Evolutionary conservation across 2,888 invertebrate genomes (phyloP).

Genomic region (Synergus umbraculus): DNA sequence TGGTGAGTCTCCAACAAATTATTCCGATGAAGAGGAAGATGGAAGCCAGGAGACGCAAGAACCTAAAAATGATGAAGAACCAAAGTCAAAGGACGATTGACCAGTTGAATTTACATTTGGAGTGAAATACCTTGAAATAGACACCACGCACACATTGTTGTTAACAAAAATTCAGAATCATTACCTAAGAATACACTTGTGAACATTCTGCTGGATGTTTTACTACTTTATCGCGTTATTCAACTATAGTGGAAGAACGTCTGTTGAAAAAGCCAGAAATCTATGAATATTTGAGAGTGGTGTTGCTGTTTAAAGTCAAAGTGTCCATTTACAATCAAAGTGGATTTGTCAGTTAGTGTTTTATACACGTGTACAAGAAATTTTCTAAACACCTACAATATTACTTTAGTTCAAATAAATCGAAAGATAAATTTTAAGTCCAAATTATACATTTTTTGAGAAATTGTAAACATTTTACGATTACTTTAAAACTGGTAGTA

Average conservation of each 20-base stretch:
- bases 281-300: slow-evolving; percentile 61
- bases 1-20: slow-evolving; percentile 93
- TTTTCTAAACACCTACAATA: slow-evolving; percentile 51
- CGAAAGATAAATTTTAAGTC: not conserved
- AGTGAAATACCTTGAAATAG: slow-evolving; percentile 58
- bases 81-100: slow-evolving; percentile 76
- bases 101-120: slow-evolving; percentile 59
- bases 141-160: slow-evolving; percentile 67
- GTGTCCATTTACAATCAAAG: slow-evolving; percentile 53
- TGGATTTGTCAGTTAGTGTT: slow-evolving; percentile 51
- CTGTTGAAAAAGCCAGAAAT: slow-evolving; percentile 62
- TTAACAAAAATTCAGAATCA: slow-evolving; percentile 62
- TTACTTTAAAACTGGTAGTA: not conserved
- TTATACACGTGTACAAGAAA: slow-evolving; percentile 60
- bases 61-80: slow-evolving; percentile 70
- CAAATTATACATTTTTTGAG: not conserved
- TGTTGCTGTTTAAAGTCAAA: slow-evolving; percentile 62
- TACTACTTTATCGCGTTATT: slow-evolving; percentile 60
- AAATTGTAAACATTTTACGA: not conserved
- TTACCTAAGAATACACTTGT: slow-evolving; percentile 62
- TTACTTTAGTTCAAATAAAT: slow-evolving; percentile 4
- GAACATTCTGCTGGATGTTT: slow-evolving; percentile 61
- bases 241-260: slow-evolving; percentile 58
- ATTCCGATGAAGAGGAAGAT: slow-evolving; percentile 92
- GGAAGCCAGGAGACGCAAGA: slow-evolving; percentile 71